Evolutionary conservation across 2,797 vertebrate species (phyloP).

Genomic region (Acanthurus leucopareius): DNA sequence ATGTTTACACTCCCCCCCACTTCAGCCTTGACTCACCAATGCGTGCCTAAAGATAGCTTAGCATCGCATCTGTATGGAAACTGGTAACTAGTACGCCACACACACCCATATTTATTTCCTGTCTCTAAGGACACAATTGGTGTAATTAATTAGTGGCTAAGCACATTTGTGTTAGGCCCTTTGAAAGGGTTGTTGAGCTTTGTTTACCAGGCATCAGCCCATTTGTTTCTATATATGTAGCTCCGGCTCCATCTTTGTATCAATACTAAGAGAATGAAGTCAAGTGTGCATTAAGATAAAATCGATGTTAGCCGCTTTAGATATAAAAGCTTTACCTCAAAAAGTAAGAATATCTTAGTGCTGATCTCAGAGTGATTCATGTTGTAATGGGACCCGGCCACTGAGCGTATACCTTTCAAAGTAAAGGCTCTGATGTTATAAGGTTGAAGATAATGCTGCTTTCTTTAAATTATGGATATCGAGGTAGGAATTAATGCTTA

Average conservation of each 20-base stretch:
- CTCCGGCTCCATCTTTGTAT: constrained; percentile 28
- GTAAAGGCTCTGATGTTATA: constrained; percentile 2
- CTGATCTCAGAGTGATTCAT: constrained; percentile 29
- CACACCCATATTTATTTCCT: constrained; percentile 32
- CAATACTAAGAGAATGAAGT: constrained; percentile 41
- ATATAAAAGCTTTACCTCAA: constrained; percentile 39
- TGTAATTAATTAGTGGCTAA: constrained; percentile 68
- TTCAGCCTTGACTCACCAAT: constrained; percentile 49
- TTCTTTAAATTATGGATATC: background rate
- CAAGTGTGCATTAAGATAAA: constrained; percentile 40
- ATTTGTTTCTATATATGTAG: constrained; percentile 30
- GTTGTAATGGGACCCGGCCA: constrained; percentile 21
- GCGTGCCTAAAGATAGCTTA: constrained; percentile 59
- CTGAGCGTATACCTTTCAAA: background rate
- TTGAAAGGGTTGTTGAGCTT: constrained; percentile 32
- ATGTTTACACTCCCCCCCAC: constrained; percentile 48
- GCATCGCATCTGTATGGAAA: constrained; percentile 41
- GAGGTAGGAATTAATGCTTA: constrained; percentile 3
- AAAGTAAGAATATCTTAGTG: constrained; percentile 16
- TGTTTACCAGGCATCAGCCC: constrained; percentile 29
- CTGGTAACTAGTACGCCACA: constrained; percentile 20
- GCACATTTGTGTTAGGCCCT: constrained; percentile 44
- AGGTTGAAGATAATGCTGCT: constrained; percentile 1
- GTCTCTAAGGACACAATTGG: constrained; percentile 49
- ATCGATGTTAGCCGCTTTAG: constrained; percentile 29